These are phyloP conservation scores for Phaethon lepturus DNA, from an alignment of 2,113 vertebrate genomes.

Conservation along the genomic window DNA sequence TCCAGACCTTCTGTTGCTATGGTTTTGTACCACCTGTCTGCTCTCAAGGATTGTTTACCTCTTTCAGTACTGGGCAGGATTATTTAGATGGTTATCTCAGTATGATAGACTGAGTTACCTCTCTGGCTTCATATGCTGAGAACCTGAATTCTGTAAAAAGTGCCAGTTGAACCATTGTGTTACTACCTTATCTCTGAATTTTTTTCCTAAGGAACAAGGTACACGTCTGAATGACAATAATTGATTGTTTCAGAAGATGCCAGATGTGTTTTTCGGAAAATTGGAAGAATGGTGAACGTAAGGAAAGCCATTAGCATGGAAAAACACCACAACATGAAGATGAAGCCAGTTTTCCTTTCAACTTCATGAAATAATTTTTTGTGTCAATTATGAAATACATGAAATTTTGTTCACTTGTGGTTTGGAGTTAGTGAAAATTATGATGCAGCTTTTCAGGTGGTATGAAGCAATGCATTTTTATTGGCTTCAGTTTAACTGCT, in stretches of 20 bases:
- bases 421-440: background rate
- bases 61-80: background rate
- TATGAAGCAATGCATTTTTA: background rate
- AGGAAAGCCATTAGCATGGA: background rate
- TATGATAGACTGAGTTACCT: slow-evolving; percentile 54
- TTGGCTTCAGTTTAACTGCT: background rate
- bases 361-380: background rate
- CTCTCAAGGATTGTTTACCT: slow-evolving; percentile 63
- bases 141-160: slow-evolving; percentile 19
- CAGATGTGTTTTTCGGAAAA: background rate
- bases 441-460: background rate
- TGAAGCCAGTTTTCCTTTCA: background rate
- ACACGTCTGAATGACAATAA: background rate
- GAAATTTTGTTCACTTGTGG: background rate
- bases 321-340: background rate
- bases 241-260: background rate
- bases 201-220: background rate
- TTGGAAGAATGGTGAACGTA: background rate
- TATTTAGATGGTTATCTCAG: slow-evolving; percentile 61
- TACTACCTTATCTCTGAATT: background rate
- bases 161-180: background rate
- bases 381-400: background rate
- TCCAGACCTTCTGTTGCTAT: slow-evolving; percentile 65
- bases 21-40: slow-evolving; percentile 65
- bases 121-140: slow-evolving; percentile 1